Evolutionary conservation across 2,113 vertebrate species (phyloP).

Genomic region (Ophiodon elongatus): DNA sequence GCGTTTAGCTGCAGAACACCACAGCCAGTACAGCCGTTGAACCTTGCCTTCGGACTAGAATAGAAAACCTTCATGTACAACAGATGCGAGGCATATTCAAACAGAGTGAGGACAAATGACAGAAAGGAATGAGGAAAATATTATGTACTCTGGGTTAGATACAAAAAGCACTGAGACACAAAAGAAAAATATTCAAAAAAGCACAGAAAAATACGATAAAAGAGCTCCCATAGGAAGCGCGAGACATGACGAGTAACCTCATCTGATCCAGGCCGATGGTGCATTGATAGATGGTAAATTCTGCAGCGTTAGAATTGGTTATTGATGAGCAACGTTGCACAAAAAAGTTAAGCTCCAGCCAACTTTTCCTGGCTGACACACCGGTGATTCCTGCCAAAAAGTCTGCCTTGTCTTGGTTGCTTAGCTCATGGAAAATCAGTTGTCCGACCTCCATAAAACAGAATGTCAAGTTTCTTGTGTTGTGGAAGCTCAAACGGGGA

Average conservation of each 20-base stretch:
- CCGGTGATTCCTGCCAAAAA: slow-evolving; percentile 53
- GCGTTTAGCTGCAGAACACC: neutral
- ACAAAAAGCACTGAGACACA: neutral
- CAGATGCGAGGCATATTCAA: slow-evolving; percentile 7
- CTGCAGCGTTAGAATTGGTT: slow-evolving; percentile 49
- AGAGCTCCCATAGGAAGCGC: neutral
- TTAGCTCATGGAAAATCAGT: slow-evolving; percentile 64
- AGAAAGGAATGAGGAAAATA: neutral
- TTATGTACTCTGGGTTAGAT: neutral
- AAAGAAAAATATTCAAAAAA: neutral
- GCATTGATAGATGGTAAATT: slow-evolving; percentile 45
- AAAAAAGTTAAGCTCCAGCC: slow-evolving; percentile 45
- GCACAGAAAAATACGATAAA: neutral
- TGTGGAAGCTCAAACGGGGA: slow-evolving; percentile 19
- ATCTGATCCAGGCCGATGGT: neutral
- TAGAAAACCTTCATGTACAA: slow-evolving; percentile 10
- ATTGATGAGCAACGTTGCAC: slow-evolving; percentile 64
- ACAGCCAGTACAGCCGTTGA: slow-evolving; percentile 3
- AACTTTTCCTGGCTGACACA: slow-evolving; percentile 57
- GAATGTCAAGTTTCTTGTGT: slow-evolving; percentile 34
- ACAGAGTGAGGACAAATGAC: neutral
- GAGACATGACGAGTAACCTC: neutral
- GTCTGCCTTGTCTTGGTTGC: slow-evolving; percentile 35
- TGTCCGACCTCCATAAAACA: slow-evolving; percentile 31
- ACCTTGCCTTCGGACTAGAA: neutral